Base-by-base conservation (phyloP, 2,113 vertebrate species). In the Fulmarus glacialis region DNA sequence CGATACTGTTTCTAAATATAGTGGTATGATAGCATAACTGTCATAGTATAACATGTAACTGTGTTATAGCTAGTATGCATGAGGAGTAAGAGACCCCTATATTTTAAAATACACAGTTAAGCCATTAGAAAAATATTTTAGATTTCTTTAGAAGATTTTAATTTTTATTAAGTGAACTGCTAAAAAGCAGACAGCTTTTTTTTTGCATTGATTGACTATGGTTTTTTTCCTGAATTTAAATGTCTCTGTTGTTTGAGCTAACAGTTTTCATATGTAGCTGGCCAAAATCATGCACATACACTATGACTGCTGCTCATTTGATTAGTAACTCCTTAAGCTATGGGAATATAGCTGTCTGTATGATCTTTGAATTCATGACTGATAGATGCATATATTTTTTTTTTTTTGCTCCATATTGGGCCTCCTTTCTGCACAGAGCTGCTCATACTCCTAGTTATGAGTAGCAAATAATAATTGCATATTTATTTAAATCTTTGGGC, bases 21-120 rank as follows among this genome's bases (percentile, higher is more conserved):
- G 32, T 14, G 8, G 17, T 67, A 12, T 38, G 30, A 42, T 21
- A 36, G 24, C 22, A 17, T 8, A 36, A 21, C 29, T 38, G 9
- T 17, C 2, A 0, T 9, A 29, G 16, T 29, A 17, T 19, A 47
- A 23, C 14, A 21, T 4, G 6, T 7, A 11, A 47, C 55, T 72
- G 14, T 27, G 7, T 58, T 62, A 38, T 3, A 80, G 42, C 8
- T 67, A 45, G 6, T 23, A 43, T 68, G 32, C 9, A 4, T 27
- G 38, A 77, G 18, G 32, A 64, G 19, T 34, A 42, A 38, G 34
- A 74, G 74, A 43, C 19, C 2, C 23, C 15, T 70, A 1, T 53
- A 9, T 87, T 77, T 87, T 55, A 52, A 75, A 89, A 71, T 24
- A 43, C 2, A 7, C 12, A 5, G 9, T 40, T 60, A 90, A 85